Conservation (phyloP, 2,888 invertebrate species). For the Xanthorhoe designata region DNA sequence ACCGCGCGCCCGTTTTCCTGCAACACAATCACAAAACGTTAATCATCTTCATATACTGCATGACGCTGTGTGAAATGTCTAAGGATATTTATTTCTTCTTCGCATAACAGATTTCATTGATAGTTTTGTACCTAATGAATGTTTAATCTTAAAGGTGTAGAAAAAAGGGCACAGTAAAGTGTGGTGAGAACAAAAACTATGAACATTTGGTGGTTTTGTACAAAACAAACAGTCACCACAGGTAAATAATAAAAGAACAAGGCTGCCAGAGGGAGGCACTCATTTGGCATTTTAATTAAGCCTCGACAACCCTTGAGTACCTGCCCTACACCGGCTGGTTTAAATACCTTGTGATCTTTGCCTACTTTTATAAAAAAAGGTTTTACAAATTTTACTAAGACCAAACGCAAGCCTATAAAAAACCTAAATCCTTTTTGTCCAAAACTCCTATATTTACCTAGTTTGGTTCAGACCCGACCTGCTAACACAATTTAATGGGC, state of each 20-base stretch:
- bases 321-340: constrained; percentile 38
- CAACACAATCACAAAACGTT: constrained; percentile 20
- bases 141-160: too few species aligned
- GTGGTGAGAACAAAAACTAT: too few species aligned
- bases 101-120: too few species aligned
- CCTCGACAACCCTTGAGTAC: constrained; percentile 45
- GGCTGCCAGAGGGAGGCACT: constrained; percentile 47
- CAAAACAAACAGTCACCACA: constrained; percentile 33
- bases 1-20: constrained; percentile 89
- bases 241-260: constrained; percentile 39
- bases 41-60: background rate
- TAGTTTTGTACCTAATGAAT: too few species aligned
- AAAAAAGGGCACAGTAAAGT: too few species aligned
- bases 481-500: constrained; percentile 1
- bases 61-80: too few species aligned
- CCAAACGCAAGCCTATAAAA: constrained; percentile 1
- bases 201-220: background rate
- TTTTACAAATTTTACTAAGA: background rate
- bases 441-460: background rate
- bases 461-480: background rate
- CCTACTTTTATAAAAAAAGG: background rate
- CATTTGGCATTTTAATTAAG: constrained; percentile 71
- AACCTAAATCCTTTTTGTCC: background rate
- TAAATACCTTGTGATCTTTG: constrained; percentile 4
- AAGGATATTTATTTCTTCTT: too few species aligned